Evolutionary conservation across 2,888 invertebrate genomes (phyloP), one percentile per base, ranked within the genome.

Genomic region (Drosophila limbata): DNA sequence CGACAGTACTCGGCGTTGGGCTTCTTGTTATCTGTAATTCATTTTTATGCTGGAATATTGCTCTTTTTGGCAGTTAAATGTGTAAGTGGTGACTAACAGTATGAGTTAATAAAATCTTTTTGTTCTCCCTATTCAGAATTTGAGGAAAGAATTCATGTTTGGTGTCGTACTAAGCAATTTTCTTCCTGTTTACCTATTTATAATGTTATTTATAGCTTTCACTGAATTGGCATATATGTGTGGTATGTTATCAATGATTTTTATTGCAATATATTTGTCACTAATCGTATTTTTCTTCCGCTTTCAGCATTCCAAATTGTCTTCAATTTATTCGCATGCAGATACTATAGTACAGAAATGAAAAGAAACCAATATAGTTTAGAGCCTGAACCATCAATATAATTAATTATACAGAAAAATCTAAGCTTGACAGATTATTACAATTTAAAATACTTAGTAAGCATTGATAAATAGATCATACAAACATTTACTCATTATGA

Each of bases 271-370:
- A 11, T 3, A 10, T 2, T 33, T 8, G 31, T 9, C 9, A 2
- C 13, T 9, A 9, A 4, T 6, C 2, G 28, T 28, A 8, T 15
- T 10, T 31, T 28, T 53, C 0, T 9, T 13, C 13, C 2, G 8
- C 5, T 45, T 35, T 8, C 35, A 56, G 56, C 25, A 5, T 5
- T 21, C 3, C 56, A 56, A 45, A 8, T 56, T 9, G 1, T 45
- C 35, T 56, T 35, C 11, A 15, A 35, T 5, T 8, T 35, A 25
- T 45, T 56, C 11, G n/a, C 56, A 10, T 35, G 44, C 44, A 35
- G 56, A 56, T 56, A 52, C 39, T 52, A 45, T 15, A 45, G 42
- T 21, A 15, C 42, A 1, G 5, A 17, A n/a, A 55, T 55, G 55
- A 9, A 10, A 5, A 3, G 4, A 55, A 19, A 42, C 33, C 31